phyloP scores from a whole-genome alignment of 2,888 invertebrate genomes.

The Leucoma salicis region DNA sequence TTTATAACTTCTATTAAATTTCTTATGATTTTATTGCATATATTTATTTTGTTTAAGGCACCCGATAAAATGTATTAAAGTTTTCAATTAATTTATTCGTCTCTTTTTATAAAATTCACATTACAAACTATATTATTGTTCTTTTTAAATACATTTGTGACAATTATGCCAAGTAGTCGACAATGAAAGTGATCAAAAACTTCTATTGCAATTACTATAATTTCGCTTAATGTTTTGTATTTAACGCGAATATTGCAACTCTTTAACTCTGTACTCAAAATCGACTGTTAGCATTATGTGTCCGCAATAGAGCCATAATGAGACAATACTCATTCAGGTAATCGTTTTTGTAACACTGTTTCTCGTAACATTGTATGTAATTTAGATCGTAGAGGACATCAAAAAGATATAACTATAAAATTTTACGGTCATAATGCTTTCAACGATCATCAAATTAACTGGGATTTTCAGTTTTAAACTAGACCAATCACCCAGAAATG shows the following conservation, averaged over 20 bases:
- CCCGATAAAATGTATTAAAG: no score
- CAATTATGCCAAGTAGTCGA: no score
- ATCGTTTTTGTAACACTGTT: conserved; percentile 24
- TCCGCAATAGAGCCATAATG: conserved; percentile 9
- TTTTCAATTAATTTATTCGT: no score
- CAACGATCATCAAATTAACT: conserved; percentile 3
- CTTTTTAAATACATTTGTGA: no score
- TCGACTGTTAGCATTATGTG: conserved; percentile 2
- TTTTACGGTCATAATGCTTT: conserved; percentile 11
- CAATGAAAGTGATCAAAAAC: no score
- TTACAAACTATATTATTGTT: no score
- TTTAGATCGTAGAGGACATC: conserved; percentile 20
- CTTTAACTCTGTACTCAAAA: background rate
- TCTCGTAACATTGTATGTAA: conserved; percentile 8
- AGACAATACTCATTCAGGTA: conserved; percentile 10
- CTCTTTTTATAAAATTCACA: no score
- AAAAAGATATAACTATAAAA: conserved; percentile 25
- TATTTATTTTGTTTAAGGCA: no score
- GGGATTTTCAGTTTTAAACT: background rate
- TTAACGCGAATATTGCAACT: background rate
- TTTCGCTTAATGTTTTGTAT: background rate
- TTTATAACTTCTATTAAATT: no score
- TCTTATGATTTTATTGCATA: no score
- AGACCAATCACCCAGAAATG: background rate
- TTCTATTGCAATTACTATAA: no score